Evolutionary conservation across 2,113 vertebrate species (phyloP), one percentile per base, ranked within the genome.

Genomic region (Pomatostomus ruficeps): DNA sequence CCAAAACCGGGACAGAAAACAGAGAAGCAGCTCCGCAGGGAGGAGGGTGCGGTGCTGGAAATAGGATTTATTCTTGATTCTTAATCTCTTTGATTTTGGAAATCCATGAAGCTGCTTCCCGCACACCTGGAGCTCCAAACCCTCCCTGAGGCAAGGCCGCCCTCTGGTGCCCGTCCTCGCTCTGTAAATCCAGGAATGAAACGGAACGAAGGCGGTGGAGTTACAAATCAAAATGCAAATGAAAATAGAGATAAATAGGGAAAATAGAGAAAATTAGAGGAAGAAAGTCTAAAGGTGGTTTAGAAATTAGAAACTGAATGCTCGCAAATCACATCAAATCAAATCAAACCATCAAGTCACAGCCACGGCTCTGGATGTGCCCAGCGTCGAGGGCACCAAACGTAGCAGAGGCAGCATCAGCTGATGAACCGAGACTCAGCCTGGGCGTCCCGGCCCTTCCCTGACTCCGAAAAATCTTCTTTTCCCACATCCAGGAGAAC

Each of bases 161-260:
- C 89, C 91, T 84, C 96, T 96, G 80, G 70, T 54, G 96, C 22
- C 59, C 17, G 3, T 17, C 14, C 31, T 6, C 4, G 36, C 57
- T 68, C 84, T 49, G 74, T 14, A 43, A 33, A 42, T 8, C 38
- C 2, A 43, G 42, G 23, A 2, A 0, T 1, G 45, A 9, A 59
- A 45, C 0, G 24, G 14, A 9, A 51, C 2, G 25, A 10, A 45
- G 0, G 48, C 23, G 26, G 3, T 3, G 12, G 55, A 0, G 1
- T 11, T 7, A 2, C 10, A 8, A 29, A 70, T 1, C 55, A 11
- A 84, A 80, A 35, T 0, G 14, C 14, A 6, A 18, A 22, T 51
- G 3, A 57, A 83, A 90, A 35, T 0, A 15, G 28, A 13, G 26
- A 28, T 9, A 68, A 76, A 46, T 4, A 4, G 0, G 5, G 40